These are phyloP conservation scores for Mus spretus DNA, from an alignment of 2,797 vertebrate species.

Conservation along the genomic window DNA sequence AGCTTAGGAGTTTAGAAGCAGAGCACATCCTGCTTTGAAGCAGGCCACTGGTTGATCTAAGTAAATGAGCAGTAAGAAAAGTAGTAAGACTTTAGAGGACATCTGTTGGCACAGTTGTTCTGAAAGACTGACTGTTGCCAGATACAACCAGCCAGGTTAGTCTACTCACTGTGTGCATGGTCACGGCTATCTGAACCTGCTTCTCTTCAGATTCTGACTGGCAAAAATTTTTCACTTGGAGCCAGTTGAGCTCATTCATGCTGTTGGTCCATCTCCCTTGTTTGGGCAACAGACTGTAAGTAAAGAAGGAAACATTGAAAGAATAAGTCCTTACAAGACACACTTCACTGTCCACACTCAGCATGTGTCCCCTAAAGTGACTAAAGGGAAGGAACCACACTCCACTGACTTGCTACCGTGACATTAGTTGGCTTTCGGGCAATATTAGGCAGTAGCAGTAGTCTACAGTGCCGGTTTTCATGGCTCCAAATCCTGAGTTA, in stretches of 20 bases:
- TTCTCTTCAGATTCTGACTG: slow-evolving; percentile 85
- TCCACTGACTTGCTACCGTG: background rate
- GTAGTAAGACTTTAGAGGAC: slow-evolving; percentile 17
- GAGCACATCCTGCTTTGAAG: background rate
- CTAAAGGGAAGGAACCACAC: background rate
- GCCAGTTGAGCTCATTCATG: slow-evolving; percentile 89
- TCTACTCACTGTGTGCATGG: slow-evolving; percentile 92
- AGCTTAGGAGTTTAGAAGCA: background rate
- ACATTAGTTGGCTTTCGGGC: background rate
- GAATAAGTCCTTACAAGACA: background rate
- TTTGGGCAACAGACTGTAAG: slow-evolving; percentile 90
- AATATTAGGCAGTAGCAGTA: background rate
- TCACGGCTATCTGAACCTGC: slow-evolving; percentile 91
- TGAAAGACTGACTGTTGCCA: background rate
- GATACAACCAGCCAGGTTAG: background rate
- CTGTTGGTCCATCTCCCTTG: slow-evolving; percentile 85
- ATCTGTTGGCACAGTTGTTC: background rate
- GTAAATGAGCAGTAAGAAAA: background rate
- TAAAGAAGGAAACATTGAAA: slow-evolving; percentile 61
- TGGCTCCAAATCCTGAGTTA: background rate
- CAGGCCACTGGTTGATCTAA: background rate
- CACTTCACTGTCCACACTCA: background rate
- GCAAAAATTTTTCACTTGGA: slow-evolving; percentile 93
- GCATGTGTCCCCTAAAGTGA: background rate
- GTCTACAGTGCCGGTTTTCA: background rate